phyloP scores from a whole-genome alignment of 64 coral and sea anemone species.

The Hydrozoanthus tunicans region DNA sequence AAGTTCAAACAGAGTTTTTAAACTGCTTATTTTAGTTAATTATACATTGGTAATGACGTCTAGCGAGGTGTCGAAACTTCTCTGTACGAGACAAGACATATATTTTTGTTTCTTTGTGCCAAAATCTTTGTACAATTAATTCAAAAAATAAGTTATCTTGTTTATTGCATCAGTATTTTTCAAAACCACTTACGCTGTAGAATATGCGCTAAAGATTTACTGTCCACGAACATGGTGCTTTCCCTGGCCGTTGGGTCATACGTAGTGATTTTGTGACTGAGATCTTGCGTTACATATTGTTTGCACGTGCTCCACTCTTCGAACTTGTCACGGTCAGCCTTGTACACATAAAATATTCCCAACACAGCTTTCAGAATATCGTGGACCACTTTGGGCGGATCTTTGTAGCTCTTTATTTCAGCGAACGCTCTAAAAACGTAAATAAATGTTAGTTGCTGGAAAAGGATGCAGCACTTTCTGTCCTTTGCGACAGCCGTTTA shows the following conservation, averaged over 20 bases:
- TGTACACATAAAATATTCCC: slow-evolving; percentile 76
- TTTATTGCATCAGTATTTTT: not conserved
- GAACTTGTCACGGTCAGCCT: slow-evolving; percentile 65
- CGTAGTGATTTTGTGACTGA: slow-evolving; percentile 75
- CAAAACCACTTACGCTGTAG: slow-evolving; percentile 71
- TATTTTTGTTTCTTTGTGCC: too few relatives aligned
- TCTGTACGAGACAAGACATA: too few relatives aligned
- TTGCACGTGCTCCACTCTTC: slow-evolving; percentile 94
- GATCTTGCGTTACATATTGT: slow-evolving; percentile 83
- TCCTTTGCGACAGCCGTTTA: too few relatives aligned
- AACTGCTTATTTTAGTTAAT: too few relatives aligned
- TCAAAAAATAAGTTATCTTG: not conserved
- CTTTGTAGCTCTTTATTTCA: slow-evolving; percentile 99
- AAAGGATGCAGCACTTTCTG: not conserved
- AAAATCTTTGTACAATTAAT: too few relatives aligned
- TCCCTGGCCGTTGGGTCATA: slow-evolving; percentile 90
- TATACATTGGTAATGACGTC: too few relatives aligned
- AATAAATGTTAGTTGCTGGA: not conserved
- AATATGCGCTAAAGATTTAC: slow-evolving; percentile 73
- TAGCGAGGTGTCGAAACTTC: too few relatives aligned
- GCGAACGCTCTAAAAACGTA: slow-evolving; percentile 81
- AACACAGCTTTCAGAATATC: slow-evolving; percentile 95
- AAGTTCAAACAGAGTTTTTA: too few relatives aligned
- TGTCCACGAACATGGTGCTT: slow-evolving; percentile 67
- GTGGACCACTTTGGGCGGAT: slow-evolving; percentile 95